Conservation (phyloP, 2,888 invertebrate species). For the Philonicus albiceps region DNA sequence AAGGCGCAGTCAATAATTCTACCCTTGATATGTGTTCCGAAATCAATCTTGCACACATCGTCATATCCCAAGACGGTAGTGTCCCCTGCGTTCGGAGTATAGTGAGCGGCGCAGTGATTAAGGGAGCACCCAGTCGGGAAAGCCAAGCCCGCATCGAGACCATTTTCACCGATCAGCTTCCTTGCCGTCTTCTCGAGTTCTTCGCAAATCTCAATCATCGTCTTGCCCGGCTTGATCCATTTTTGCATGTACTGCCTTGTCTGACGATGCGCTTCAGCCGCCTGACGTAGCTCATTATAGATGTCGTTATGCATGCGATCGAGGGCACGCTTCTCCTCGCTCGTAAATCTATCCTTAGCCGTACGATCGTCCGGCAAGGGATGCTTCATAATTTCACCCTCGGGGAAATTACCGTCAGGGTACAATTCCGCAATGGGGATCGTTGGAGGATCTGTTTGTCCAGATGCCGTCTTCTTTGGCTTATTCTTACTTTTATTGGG, state of each 20-base stretch:
- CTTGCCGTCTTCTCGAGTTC: conserved; percentile 93
- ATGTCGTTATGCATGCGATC: conserved; percentile 92
- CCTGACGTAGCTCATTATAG: conserved; percentile 92
- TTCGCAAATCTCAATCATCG: conserved; percentile 98
- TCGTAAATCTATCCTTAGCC: conserved; percentile 84
- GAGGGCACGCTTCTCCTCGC: conserved; percentile 87
- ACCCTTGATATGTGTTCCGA: conserved; percentile 98
- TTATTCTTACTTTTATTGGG: conserved; percentile 71
- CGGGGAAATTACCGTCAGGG: conserved; percentile 84
- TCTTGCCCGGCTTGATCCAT: conserved; percentile 98
- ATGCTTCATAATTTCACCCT: conserved; percentile 90
- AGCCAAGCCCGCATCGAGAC: conserved; percentile 90
- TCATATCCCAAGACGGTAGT: conserved; percentile 92
- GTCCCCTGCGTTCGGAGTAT: conserved; percentile 99
- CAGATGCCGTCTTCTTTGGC: conserved; percentile 6
- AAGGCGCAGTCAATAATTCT: conserved; percentile 99
- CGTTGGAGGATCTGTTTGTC: conserved; percentile 85
- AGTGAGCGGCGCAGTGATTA: conserved; percentile 99
- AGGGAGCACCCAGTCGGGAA: conserved; percentile 99
- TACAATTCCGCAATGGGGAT: conserved; percentile 86
- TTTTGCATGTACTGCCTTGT: conserved; percentile 76
- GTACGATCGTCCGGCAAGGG: conserved; percentile 79
- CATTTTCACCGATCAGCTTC: conserved; percentile 91
- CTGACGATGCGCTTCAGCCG: conserved; percentile 98
- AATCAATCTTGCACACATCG: conserved; percentile 99